Evolutionary conservation across 2,113 vertebrate species (phyloP), one percentile per base, ranked within the genome.

Genomic region (Corydoras sp.): DNA sequence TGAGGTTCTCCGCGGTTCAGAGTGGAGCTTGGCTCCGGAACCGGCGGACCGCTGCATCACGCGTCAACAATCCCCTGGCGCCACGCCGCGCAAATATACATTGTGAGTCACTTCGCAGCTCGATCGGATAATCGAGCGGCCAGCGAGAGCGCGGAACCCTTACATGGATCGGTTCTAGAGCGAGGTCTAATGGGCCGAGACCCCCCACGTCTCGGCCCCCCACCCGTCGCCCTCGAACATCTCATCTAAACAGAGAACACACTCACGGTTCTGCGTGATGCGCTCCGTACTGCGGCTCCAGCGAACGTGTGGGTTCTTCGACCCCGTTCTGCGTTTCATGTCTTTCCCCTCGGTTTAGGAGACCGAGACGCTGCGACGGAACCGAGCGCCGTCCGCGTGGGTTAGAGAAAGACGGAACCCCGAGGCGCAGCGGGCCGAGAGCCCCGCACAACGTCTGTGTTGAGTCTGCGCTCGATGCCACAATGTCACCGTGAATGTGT

Each of bases 391-490:
- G 49, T 66, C 11, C 12, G 62, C 53, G n/a, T 67, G 62, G 62
- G 74, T 77, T 71, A 71, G 59, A 74, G 58, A 70, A 60, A 68
- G 71, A 79, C 73, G 73, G 77, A 74, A 68, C 62, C 65, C 55
- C 68, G 61, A 71, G 70, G 69, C 30, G 60, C 14, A 64, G 69
- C 50, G 49, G 49, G 64, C 51, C 64, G 24, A 76, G 69, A 35
- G 32, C 71, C 67, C 58, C 72, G 64, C 63, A 13, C 65, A 31
- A 53, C 10, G 53, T 69, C 72, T 69, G 74, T 75, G 65, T 75
- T 77, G 72, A 77, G 75, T 63, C 72, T 80, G 68, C 48, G 58
- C 59, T 71, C 11, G 31, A 65, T 54, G 72, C 73, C 35, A 43
- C 35, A 2, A 8, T 43, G 35, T 8, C 35, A 43, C 35, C 7